phyloP scores from a whole-genome alignment of 2,797 vertebrate genomes.

The Xyrichtys novacula region DNA sequence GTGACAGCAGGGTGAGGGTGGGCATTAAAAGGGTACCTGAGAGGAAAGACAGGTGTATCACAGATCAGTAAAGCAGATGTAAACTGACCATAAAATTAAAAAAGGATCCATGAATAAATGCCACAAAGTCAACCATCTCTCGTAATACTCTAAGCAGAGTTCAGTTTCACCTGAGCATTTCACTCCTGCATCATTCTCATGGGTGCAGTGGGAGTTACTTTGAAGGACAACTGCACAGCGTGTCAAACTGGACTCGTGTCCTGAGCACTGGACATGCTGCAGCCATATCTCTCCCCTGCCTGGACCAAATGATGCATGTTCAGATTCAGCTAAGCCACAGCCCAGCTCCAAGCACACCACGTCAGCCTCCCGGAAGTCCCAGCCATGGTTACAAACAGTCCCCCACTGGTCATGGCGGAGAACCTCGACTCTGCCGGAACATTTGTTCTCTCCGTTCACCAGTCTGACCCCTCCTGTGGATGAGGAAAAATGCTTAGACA shows the following conservation, averaged over 20 bases:
- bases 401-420: constrained; percentile 80
- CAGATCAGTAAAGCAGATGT: background rate
- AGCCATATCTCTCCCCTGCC: constrained; percentile 76
- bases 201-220: constrained; percentile 72
- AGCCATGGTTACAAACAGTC: constrained; percentile 80
- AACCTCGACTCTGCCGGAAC: constrained; percentile 84
- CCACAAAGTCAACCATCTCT: background rate
- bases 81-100: too few species aligned
- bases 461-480: constrained; percentile 76
- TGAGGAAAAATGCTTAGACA: constrained; percentile 13
- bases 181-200: constrained; percentile 78
- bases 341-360: constrained; percentile 84
- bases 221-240: constrained; percentile 70
- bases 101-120: too few species aligned
- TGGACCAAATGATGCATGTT: constrained; percentile 58
- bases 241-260: constrained; percentile 78
- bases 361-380: constrained; percentile 79
- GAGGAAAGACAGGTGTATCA: constrained; percentile 2
- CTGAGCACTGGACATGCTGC: constrained; percentile 77
- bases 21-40: constrained; percentile 79
- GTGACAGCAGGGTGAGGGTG: constrained; percentile 80
- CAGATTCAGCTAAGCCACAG: constrained; percentile 79
- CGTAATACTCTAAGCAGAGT: background rate
- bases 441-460: constrained; percentile 73
- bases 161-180: constrained; percentile 82